phyloP scores from a whole-genome alignment of 1,140 invertebrate species.

The Dysdera silvatica region DNA sequence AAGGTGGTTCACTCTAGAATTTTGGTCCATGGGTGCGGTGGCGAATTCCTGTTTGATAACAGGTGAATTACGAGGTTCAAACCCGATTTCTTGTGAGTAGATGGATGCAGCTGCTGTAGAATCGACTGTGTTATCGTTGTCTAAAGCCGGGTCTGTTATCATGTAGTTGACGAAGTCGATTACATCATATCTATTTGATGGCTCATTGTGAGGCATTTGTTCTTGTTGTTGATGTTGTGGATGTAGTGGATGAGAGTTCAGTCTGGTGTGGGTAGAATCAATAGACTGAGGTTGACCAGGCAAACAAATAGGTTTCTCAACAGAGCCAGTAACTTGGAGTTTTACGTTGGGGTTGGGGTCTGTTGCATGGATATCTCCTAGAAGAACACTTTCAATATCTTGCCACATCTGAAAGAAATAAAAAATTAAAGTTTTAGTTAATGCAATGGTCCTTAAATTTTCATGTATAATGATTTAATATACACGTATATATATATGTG shows the following conservation, averaged over 20 bases:
- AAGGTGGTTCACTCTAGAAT: too few relatives aligned
- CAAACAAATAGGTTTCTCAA: neutral
- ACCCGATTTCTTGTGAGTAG: too few relatives aligned
- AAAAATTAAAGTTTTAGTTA: neutral
- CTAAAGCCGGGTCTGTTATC: too few relatives aligned
- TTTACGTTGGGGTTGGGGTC: conserved; percentile 22
- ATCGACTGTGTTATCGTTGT: too few relatives aligned
- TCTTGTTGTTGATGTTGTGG: too few relatives aligned
- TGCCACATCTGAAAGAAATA: conserved; percentile 48
- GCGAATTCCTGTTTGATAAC: too few relatives aligned
- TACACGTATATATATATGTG: neutral
- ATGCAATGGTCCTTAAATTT: neutral
- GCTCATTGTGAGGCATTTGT: too few relatives aligned
- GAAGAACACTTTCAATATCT: conserved; percentile 48
- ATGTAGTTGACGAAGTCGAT: too few relatives aligned
- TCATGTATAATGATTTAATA: neutral
- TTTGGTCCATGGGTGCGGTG: too few relatives aligned
- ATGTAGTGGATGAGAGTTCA: conserved; percentile 7
- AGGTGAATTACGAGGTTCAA: too few relatives aligned
- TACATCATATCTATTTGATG: too few relatives aligned
- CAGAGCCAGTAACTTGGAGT: neutral
- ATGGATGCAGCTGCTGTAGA: too few relatives aligned
- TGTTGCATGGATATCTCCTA: conserved; percentile 39
- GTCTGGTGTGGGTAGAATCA: conserved; percentile 8
- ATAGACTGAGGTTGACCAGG: neutral